These are phyloP conservation scores for Caerostris extrusa DNA, from an alignment of 1,140 invertebrate genomes.

Conservation along the genomic window DNA sequence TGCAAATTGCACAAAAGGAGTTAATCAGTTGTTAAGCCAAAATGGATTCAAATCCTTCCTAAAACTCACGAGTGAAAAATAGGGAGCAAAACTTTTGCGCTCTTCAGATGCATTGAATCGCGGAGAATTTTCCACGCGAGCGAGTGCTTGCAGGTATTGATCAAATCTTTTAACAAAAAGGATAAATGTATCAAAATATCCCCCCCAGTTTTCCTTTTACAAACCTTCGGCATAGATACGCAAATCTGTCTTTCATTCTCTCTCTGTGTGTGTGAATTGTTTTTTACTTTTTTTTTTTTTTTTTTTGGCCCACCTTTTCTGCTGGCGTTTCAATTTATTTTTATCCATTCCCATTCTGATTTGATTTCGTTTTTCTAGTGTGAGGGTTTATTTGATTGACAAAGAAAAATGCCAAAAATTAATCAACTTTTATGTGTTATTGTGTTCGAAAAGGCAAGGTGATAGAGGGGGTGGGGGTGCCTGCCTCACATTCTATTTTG, in stretches of 20 bases:
- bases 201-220: background rate
- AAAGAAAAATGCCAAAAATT: slow-evolving; percentile 69
- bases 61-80: slow-evolving; percentile 8
- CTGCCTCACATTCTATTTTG: background rate
- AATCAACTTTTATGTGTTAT: slow-evolving; percentile 55
- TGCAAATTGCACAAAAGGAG: background rate
- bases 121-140: background rate
- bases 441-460: background rate
- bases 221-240: slow-evolving; percentile 15
- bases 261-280: background rate
- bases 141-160: background rate
- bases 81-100: slow-evolving; percentile 5
- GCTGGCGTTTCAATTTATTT: background rate
- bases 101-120: slow-evolving; percentile 20
- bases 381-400: slow-evolving; percentile 65
- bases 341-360: background rate
- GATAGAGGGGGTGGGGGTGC: background rate
- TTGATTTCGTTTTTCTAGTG: slow-evolving; percentile 34
- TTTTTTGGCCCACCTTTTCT: background rate
- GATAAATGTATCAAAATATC: slow-evolving; percentile 29
- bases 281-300: background rate
- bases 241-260: slow-evolving; percentile 52
- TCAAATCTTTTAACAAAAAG: background rate
- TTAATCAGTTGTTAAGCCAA: slow-evolving; percentile 54
- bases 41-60: slow-evolving; percentile 9